These are phyloP conservation scores for Syrrhaptes paradoxus DNA, from an alignment of 2,113 vertebrate species.

Conservation along the genomic window DNA sequence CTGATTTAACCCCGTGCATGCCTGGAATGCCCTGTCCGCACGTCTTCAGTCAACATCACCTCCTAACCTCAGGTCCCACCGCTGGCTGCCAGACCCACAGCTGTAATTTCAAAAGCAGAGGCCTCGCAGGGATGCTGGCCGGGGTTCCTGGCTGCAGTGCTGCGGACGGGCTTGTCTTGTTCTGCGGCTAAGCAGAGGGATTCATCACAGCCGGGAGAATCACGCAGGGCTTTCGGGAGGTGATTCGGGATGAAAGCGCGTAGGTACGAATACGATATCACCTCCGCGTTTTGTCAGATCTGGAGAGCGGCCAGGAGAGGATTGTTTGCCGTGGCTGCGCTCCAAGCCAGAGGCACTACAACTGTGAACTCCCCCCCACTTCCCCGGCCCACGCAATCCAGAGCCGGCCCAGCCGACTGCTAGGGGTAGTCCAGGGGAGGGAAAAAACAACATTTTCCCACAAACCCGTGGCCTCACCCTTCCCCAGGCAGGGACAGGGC, in stretches of 20 bases:
- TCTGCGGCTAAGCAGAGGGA: background rate
- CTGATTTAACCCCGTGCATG: constrained; percentile 43
- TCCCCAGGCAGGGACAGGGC: constrained; percentile 2
- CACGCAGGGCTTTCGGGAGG: background rate
- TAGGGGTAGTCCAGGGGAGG: constrained; percentile 47
- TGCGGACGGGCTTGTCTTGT: background rate
- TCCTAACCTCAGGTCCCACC: constrained; percentile 27
- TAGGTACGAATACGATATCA: background rate
- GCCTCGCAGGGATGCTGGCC: background rate
- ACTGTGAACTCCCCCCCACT: background rate
- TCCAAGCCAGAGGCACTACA: constrained; percentile 57
- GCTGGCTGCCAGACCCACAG: constrained; percentile 29
- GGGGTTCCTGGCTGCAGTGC: background rate
- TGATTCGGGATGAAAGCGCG: background rate
- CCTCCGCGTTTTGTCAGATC: constrained; percentile 20
- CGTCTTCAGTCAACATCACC: constrained; percentile 62
- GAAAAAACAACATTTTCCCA: constrained; percentile 45
- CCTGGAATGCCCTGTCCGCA: constrained; percentile 61
- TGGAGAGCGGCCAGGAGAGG: constrained; percentile 21
- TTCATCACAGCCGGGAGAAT: background rate
- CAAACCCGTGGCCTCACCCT: constrained; percentile 40
- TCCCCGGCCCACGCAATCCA: constrained; percentile 20
- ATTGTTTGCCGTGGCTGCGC: constrained; percentile 16
- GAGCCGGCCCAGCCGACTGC: constrained; percentile 23
- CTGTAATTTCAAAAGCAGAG: constrained; percentile 30